These are phyloP conservation scores for Desoria tigrina DNA, from an alignment of 2,888 invertebrate genomes.

Conservation along the genomic window DNA sequence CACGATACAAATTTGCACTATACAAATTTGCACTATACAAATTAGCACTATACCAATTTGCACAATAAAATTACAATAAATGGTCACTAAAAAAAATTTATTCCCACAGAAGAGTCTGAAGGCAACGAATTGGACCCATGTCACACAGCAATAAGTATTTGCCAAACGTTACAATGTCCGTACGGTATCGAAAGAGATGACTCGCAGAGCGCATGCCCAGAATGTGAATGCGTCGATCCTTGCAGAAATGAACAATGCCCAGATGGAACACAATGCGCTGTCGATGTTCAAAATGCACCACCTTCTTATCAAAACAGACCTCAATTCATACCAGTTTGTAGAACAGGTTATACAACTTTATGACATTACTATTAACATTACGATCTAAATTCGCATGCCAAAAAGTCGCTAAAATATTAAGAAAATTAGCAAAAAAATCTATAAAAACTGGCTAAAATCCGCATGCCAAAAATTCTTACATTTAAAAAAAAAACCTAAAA, in stretches of 20 bases:
- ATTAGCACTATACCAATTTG: no score
- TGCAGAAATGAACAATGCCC: conserved; percentile 66
- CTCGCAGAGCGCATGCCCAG: conserved; percentile 66
- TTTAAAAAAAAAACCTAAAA: conserved; percentile 20
- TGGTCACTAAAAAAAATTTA: no score
- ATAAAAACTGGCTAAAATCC: no score
- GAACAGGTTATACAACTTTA: conserved; percentile 62
- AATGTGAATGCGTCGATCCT: conserved; percentile 75
- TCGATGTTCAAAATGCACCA: conserved; percentile 61
- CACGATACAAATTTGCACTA: no score
- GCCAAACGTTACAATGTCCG: conserved; percentile 64
- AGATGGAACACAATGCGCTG: conserved; percentile 68
- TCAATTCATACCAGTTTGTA: conserved; percentile 66
- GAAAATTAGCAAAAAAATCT: no score
- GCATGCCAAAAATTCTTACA: no score
- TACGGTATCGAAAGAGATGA: conserved; percentile 70
- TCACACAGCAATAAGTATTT: conserved; percentile 1
- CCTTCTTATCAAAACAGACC: conserved; percentile 55
- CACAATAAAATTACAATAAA: no score
- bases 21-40: no score
- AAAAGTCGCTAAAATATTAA: no score
- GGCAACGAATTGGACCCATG: not conserved
- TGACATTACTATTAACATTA: no score
- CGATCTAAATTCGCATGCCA: no score
- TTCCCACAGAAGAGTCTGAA: no score